Evolutionary conservation across 2,888 invertebrate genomes (phyloP).

Genomic region (Sympetrum striolatum): DNA sequence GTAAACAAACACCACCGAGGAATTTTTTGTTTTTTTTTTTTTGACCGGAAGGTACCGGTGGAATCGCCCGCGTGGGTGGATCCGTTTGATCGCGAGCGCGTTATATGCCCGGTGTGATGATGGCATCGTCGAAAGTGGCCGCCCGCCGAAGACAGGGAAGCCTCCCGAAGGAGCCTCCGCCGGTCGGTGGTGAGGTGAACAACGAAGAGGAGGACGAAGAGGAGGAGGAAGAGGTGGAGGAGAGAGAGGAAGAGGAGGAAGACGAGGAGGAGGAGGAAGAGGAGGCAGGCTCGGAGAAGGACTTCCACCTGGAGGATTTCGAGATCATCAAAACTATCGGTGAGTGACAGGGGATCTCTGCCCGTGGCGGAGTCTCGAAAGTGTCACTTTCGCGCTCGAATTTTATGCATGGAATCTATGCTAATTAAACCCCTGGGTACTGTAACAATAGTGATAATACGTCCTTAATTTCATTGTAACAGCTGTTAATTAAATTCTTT

Average conservation of each 20-base stretch:
- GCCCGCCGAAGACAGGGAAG: background rate
- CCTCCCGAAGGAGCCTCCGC: background rate
- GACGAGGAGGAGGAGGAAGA: background rate
- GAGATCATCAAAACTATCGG: constrained; percentile 88
- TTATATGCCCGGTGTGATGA: constrained; percentile 23
- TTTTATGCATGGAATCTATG: no score
- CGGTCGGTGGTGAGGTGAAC: background rate
- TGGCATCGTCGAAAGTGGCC: background rate
- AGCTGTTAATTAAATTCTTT: no score
- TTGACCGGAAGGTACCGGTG: background rate
- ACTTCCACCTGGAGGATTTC: constrained; percentile 70
- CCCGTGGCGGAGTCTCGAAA: no score
- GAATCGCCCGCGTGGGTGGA: background rate
- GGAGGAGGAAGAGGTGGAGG: background rate
- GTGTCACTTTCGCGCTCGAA: no score
- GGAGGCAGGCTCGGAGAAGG: background rate
- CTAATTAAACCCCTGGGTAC: no score
- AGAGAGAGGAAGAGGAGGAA: background rate
- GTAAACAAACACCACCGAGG: background rate
- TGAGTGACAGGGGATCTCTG: constrained; percentile 63
- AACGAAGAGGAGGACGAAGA: background rate
- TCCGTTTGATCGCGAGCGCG: background rate
- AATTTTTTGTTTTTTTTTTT: background rate
- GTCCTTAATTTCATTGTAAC: no score
- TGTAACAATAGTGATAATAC: no score